Evolutionary conservation across 2,888 invertebrate species (phyloP), one percentile per base, ranked within the genome.

Genomic region (Ariolimax columbianus): DNA sequence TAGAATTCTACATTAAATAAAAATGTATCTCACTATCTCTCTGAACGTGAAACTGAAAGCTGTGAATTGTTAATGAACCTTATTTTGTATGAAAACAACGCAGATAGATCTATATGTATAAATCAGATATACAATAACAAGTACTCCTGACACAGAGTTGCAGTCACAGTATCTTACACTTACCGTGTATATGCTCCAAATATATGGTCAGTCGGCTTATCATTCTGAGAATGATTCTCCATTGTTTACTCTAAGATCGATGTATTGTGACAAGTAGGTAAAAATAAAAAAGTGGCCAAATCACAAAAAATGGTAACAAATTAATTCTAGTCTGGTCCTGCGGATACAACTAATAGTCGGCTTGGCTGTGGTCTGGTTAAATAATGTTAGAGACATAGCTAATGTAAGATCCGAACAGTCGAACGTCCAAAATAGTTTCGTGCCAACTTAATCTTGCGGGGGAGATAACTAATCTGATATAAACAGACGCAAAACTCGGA

Each of bases 131-230:
- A n/a, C n/a, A n/a, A n/a, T n/a, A n/a, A n/a, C n/a, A n/a, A n/a
- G n/a, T n/a, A n/a, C n/a, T n/a, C n/a, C n/a, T n/a, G n/a, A n/a
- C n/a, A n/a, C n/a, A n/a, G n/a, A n/a, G n/a, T n/a, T n/a, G n/a
- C n/a, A n/a, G n/a, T n/a, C n/a, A n/a, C n/a, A n/a, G n/a, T n/a
- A n/a, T n/a, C n/a, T n/a, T n/a, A n/a, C 26, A 66, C 82, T 70
- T 68, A 83, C 83, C 83, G 66, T 33, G 83, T 83, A 38, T 83
- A 83, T 38, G 38, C 33, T 36, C 83, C 83, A 83, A 83, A 77
- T 68, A 83, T 36, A n/a, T 73, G 59, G 68, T 82, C 82, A 7
- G 63, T 47, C 19, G 66, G 33, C 40, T 51, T 81, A 26, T 33
- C 70, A 36, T 38, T n/a, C n/a, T n/a, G n/a, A n/a, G n/a, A n/a